Percentiles rank a stretch among this genome's conserved stretches.
Evolutionary conservation across 2,888 invertebrate species (phyloP).

Genomic region (Panopea generosa): DNA sequence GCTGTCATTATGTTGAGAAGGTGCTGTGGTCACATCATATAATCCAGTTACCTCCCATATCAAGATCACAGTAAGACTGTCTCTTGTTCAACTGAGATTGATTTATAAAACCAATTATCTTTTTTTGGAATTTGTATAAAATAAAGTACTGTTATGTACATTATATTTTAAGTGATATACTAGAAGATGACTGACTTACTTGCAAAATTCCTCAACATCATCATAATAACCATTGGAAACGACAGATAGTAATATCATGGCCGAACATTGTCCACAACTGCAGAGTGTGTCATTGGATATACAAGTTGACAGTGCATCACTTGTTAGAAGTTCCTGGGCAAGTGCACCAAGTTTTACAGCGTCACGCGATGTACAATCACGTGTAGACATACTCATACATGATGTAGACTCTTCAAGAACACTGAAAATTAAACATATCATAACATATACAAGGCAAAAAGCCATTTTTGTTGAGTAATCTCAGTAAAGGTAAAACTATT

Average conservation of each 20-base stretch:
- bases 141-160: too few relatives aligned
- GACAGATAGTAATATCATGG: conserved; percentile 38
- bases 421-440: too few relatives aligned
- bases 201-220: conserved; percentile 40
- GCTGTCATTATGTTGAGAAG: too few relatives aligned
- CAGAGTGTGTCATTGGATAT: conserved; percentile 25
- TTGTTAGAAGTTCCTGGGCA: conserved; percentile 33
- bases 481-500: too few relatives aligned
- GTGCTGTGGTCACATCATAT: too few relatives aligned
- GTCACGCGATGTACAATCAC: conserved; percentile 19
- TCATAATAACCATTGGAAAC: conserved; percentile 38
- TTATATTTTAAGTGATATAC: not conserved
- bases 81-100: too few relatives aligned
- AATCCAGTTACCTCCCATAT: too few relatives aligned
- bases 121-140: too few relatives aligned
- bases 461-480: too few relatives aligned
- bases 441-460: too few relatives aligned
- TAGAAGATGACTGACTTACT: conserved; percentile 22
- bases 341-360: conserved; percentile 27
- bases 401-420: conserved; percentile 31
- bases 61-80: too few relatives aligned
- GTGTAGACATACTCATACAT: conserved; percentile 43
- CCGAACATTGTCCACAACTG: conserved; percentile 53
- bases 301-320: conserved; percentile 32
- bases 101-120: too few relatives aligned